These are phyloP conservation scores for Harpagifer antarcticus DNA, from an alignment of 2,797 vertebrate species.

Conservation along the genomic window DNA sequence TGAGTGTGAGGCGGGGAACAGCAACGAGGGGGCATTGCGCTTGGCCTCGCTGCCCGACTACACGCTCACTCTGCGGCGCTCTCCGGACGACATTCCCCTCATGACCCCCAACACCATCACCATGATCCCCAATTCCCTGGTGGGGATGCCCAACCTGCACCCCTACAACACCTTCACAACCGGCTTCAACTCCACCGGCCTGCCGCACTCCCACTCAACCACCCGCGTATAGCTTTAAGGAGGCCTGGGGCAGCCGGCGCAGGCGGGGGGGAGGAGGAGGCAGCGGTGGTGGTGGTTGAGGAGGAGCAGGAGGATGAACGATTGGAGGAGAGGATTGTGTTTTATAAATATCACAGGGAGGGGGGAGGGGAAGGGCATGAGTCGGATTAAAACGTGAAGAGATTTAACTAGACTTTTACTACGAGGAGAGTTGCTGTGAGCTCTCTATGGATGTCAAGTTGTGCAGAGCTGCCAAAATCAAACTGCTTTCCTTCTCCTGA, in stretches of 20 bases:
- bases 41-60: slow-evolving; percentile 95
- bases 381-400: slow-evolving; percentile 79
- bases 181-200: slow-evolving; percentile 96
- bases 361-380: slow-evolving; percentile 65
- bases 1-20: slow-evolving; percentile 91
- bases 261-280: slow-evolving; percentile 43
- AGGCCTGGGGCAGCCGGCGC: slow-evolving; percentile 64
- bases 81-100: slow-evolving; percentile 97
- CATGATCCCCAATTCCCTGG: slow-evolving; percentile 98
- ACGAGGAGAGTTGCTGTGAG: slow-evolving; percentile 78
- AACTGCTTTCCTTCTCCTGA: slow-evolving; percentile 81
- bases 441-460: slow-evolving; percentile 87
- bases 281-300: slow-evolving; percentile 18
- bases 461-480: slow-evolving; percentile 89
- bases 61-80: slow-evolving; percentile 95
- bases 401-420: slow-evolving; percentile 85
- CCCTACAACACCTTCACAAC: slow-evolving; percentile 98
- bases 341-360: slow-evolving; percentile 83
- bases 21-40: slow-evolving; percentile 85
- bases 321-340: slow-evolving; percentile 79
- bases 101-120: slow-evolving; percentile 99
- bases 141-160: slow-evolving; percentile 97
- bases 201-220: slow-evolving; percentile 99
- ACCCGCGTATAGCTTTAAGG: slow-evolving; percentile 97
- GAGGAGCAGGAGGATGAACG: slow-evolving; percentile 63